Percentiles rank a stretch among this genome's conserved stretches.
Evolutionary conservation across 2,888 invertebrate species (phyloP).

Genomic region (Sinohyriopsis cumingii): DNA sequence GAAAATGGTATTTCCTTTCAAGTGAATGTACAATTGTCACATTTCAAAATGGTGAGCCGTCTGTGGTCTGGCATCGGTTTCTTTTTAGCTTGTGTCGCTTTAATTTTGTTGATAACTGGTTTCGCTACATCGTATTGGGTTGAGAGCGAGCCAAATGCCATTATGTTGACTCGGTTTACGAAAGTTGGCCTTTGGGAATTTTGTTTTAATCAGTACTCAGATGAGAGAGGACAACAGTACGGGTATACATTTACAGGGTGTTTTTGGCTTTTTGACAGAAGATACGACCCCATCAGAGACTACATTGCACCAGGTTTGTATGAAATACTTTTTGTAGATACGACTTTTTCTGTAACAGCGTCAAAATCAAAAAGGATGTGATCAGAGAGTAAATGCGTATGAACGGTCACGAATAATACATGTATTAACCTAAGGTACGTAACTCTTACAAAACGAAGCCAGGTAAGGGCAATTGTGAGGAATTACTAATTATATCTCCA

Average conservation of each 20-base stretch:
- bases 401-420: no score
- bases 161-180: slow-evolving; percentile 77
- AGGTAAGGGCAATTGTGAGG: no score
- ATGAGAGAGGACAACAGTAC: slow-evolving; percentile 84
- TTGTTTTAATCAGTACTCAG: slow-evolving; percentile 88
- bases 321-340: neutral
- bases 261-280: slow-evolving; percentile 98
- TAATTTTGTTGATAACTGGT: slow-evolving; percentile 16
- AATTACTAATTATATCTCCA: no score
- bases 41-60: neutral
- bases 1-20: no score
- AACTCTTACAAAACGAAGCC: no score
- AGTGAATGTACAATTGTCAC: neutral
- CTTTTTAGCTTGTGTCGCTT: slow-evolving; percentile 1
- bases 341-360: no score
- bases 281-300: slow-evolving; percentile 93
- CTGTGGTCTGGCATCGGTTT: slow-evolving; percentile 14
- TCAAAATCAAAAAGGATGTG: no score
- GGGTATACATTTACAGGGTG: slow-evolving; percentile 93
- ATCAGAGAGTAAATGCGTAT: no score
- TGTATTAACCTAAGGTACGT: no score
- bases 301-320: slow-evolving; percentile 86
- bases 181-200: slow-evolving; percentile 95
- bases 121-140: slow-evolving; percentile 37
- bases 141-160: slow-evolving; percentile 11